Base-by-base conservation (phyloP, 2,888 invertebrate species). In the Eristalinus aeneus region DNA sequence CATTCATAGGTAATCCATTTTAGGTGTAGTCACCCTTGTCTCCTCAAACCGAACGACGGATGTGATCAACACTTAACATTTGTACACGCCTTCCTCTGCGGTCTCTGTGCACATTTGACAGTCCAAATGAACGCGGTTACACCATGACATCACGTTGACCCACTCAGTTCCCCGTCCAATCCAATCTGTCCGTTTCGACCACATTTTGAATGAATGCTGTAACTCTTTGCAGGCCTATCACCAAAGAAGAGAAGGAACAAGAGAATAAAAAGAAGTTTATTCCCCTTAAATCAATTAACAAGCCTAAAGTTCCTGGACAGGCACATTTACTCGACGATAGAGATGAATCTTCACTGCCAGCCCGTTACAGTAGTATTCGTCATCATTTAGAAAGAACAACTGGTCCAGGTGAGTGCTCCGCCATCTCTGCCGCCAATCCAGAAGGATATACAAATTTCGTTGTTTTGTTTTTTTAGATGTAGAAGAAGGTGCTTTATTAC, bases 221-320 rank as follows among this genome's bases (percentile, higher is more conserved):
- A 56, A 23, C 56, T 56, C 6, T 23, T 22, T 56, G 77, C 92
- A 97, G 97, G 93, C 95, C 96, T 71, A 95, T 96, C 88, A 96
- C 97, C 83, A 96, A 97, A 90, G 97, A 97, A 91, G 97, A 97
- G 91, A 97, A 97, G 91, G 97, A 97, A 88, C 96, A 96, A 89
- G 97, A 97, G 92, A 96, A 96, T 91, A 96, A 96, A 90, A 96
- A 96, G 88, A 97, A 96, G 93, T 95, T 95, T 80, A 95, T 96
- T 53, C 96, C 96, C 65, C 95, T 95, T 90, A 95, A 95, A 88
- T 77, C 88, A 69, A 78, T 89, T 82, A 89, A 89, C 78, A 91
- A 92, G 88, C 89, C 90, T 39, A 90, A 90, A 90, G 89, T 94
- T 94, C 94, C 93, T 93, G 90, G 94, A 92, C 88, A 94, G 93